Conservation (phyloP, 2,113 vertebrate species). For the Pitta sordida region DNA sequence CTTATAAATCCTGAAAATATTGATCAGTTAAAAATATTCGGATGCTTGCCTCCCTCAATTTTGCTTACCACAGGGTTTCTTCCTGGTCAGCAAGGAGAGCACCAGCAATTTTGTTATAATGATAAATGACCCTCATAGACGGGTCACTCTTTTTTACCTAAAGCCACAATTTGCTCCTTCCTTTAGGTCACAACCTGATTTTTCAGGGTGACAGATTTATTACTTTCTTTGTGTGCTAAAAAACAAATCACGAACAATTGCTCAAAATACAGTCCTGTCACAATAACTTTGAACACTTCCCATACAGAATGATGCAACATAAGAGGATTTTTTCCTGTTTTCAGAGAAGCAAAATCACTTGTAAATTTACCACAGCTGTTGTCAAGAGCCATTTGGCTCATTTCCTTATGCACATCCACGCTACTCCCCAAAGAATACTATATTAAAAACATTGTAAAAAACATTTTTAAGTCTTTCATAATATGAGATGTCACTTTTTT, state of each 20-base stretch:
- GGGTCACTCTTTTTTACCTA: slow-evolving; percentile 87
- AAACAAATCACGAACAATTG: slow-evolving; percentile 82
- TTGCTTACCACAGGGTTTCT: slow-evolving; percentile 88
- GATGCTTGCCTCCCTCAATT: slow-evolving; percentile 74
- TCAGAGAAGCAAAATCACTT: not conserved
- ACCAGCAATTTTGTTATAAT: slow-evolving; percentile 86
- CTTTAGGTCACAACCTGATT: slow-evolving; percentile 82
- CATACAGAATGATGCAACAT: slow-evolving; percentile 15
- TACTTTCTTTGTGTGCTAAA: slow-evolving; percentile 81
- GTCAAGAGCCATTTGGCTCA: not conserved
- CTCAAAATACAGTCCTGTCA: slow-evolving; percentile 74
- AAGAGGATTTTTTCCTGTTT: slow-evolving; percentile 35
- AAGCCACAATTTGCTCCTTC: slow-evolving; percentile 92
- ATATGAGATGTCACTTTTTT: not conserved
- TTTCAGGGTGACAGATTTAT: slow-evolving; percentile 92
- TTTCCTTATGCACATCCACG: not conserved
- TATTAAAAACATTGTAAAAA: not conserved
- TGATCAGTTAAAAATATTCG: slow-evolving; percentile 78
- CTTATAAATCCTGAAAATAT: slow-evolving; percentile 72
- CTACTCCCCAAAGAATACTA: not conserved
- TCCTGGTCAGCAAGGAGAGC: slow-evolving; percentile 76
- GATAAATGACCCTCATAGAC: slow-evolving; percentile 87
- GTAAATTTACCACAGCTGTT: not conserved
- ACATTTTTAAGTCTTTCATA: not conserved
- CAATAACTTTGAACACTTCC: slow-evolving; percentile 40